A percentile compares a stretch with the other conserved stretches of the same genome.
Evolutionary conservation across 2,888 invertebrate species (phyloP).

Genomic region (Cyaniris semiargus): DNA sequence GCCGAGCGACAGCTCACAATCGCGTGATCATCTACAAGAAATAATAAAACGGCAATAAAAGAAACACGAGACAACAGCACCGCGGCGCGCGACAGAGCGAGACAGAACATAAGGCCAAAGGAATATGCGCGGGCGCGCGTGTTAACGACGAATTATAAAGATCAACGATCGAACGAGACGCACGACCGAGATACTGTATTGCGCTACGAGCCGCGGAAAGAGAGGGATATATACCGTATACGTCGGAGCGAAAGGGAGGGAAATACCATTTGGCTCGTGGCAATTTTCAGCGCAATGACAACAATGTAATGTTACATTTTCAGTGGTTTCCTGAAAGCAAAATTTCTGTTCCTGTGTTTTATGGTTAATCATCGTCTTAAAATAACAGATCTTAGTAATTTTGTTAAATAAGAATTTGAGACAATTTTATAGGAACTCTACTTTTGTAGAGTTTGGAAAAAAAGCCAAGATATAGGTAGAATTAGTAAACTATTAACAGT

Average conservation of each 20-base stretch:
- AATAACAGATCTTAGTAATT: background rate
- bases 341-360: slow-evolving; percentile 43
- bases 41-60: slow-evolving; percentile 81
- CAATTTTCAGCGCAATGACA: slow-evolving; percentile 57
- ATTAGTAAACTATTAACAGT: too few species aligned
- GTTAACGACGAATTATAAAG: slow-evolving; percentile 77
- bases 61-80: slow-evolving; percentile 76
- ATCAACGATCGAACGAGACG: slow-evolving; percentile 78
- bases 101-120: slow-evolving; percentile 65
- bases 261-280: slow-evolving; percentile 68
- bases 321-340: slow-evolving; percentile 38
- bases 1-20: slow-evolving; percentile 79
- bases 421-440: background rate
- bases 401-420: background rate
- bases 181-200: slow-evolving; percentile 49
- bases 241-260: slow-evolving; percentile 50
- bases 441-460: background rate
- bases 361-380: background rate
- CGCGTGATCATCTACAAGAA: slow-evolving; percentile 81
- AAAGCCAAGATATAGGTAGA: background rate
- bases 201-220: slow-evolving; percentile 52
- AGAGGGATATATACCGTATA: slow-evolving; percentile 45
- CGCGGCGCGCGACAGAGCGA: slow-evolving; percentile 61
- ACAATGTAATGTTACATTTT: slow-evolving; percentile 56
- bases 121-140: slow-evolving; percentile 75